Evolutionary conservation across 2,888 invertebrate species (phyloP).

Genomic region (Agonum fuliginosum): DNA sequence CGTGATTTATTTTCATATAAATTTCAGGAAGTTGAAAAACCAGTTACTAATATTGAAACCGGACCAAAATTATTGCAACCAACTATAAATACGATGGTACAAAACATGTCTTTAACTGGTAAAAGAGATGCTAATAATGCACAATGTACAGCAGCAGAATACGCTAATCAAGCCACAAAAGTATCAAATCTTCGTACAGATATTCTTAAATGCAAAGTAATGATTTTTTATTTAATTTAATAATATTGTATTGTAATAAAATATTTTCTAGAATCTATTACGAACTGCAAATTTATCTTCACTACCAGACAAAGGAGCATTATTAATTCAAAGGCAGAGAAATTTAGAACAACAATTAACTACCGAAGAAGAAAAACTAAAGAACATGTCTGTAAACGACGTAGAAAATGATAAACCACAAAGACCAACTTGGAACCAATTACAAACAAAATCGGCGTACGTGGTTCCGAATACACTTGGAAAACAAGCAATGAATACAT

Average conservation of each 20-base stretch:
- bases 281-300: constrained; percentile 67
- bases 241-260: background rate
- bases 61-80: constrained; percentile 34
- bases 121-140: background rate
- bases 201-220: constrained; percentile 48
- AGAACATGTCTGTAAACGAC: constrained; percentile 73
- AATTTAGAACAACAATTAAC: constrained; percentile 73
- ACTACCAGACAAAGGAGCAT: constrained; percentile 80
- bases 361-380: constrained; percentile 73
- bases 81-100: constrained; percentile 28
- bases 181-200: constrained; percentile 49
- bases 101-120: constrained; percentile 9
- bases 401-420: constrained; percentile 69
- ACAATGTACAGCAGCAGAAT: constrained; percentile 37
- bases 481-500: constrained; percentile 80
- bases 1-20: background rate
- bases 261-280: constrained; percentile 11
- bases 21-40: background rate
- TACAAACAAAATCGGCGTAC: constrained; percentile 74
- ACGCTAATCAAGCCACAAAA: constrained; percentile 47
- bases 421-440: constrained; percentile 75
- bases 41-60: background rate
- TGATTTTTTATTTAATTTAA: background rate
- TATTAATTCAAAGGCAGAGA: constrained; percentile 74
- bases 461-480: constrained; percentile 78